Conservation (phyloP, 2,113 vertebrate genomes). For the Cheirogaleus medius region DNA sequence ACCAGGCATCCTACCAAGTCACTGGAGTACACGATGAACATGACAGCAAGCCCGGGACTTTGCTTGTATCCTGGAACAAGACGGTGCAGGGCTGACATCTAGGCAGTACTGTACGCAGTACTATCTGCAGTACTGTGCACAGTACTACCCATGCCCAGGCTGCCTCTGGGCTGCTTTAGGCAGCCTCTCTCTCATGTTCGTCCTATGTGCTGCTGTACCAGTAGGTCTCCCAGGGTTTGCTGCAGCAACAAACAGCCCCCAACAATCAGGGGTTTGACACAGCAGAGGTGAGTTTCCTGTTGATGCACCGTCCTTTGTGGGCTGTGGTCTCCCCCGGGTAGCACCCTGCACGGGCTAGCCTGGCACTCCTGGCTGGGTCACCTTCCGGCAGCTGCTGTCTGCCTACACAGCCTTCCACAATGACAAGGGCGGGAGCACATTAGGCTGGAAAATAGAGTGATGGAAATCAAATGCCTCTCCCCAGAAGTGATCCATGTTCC, state of each 20-base stretch:
- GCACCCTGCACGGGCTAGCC: background rate
- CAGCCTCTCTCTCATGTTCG: no score
- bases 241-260: background rate
- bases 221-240: background rate
- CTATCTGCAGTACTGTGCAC: no score
- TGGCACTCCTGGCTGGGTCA: no score
- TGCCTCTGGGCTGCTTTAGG: fast-evolving
- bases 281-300: background rate
- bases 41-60: background rate
- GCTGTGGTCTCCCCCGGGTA: no score
- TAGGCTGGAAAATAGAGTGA: fast-evolving
- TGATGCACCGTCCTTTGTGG: fast-evolving
- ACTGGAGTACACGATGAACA: no score
- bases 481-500: background rate
- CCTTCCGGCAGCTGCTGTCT: background rate
- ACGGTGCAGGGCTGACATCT: fast-evolving
- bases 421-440: background rate
- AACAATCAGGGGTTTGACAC: fast-evolving
- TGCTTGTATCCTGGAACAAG: background rate
- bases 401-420: background rate
- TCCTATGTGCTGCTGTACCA: fast-evolving
- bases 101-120: no score
- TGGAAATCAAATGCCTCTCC: fast-evolving
- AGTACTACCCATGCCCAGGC: fast-evolving
- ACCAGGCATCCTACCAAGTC: background rate